Percentiles rank a stretch among this genome's conserved stretches.
Conservation (phyloP, 1,140 invertebrate species). For the Rhynchophorus ferrugineus region DNA sequence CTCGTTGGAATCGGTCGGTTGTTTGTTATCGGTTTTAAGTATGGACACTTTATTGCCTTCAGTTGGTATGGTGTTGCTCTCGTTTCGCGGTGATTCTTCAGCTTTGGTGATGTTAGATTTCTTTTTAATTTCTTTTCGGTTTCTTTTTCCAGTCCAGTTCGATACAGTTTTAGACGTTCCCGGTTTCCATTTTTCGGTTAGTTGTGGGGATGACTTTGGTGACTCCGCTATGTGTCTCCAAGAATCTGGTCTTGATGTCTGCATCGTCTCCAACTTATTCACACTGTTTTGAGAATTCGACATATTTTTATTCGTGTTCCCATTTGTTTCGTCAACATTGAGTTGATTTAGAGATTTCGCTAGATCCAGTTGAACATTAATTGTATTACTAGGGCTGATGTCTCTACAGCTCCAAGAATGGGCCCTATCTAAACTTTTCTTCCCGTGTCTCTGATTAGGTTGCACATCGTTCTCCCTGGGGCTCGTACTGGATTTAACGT, state of each 20-base stretch:
- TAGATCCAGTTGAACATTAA: conserved; percentile 12
- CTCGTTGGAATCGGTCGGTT: conserved; percentile 3
- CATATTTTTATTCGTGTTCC: conserved; percentile 15
- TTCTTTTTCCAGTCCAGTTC: conserved; percentile 27
- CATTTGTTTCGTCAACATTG: conserved; percentile 20
- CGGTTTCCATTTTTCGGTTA: conserved; percentile 20
- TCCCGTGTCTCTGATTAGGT: conserved; percentile 10
- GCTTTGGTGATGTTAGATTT: conserved; percentile 20
- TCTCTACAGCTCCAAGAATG: conserved; percentile 27
- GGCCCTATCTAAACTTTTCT: conserved; percentile 21
- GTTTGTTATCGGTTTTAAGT: background rate
- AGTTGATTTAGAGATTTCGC: conserved; percentile 10
- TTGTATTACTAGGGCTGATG: conserved; percentile 3
- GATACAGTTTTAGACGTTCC: conserved; percentile 14
- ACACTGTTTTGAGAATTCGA: conserved; percentile 26
- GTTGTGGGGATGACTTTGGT: conserved; percentile 24
- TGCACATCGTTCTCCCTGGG: conserved; percentile 24
- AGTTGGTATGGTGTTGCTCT: conserved; percentile 6
- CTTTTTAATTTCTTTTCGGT: conserved; percentile 21
- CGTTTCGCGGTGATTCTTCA: conserved; percentile 13
- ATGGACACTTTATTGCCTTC: conserved; percentile 16
- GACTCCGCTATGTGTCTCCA: conserved; percentile 21
- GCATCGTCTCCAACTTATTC: conserved; percentile 21
- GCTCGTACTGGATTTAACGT: conserved; percentile 18
- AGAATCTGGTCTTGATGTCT: conserved; percentile 9